Evolutionary conservation across 2,888 invertebrate species (phyloP).

Genomic region (Macrosiphum euphorbiae): DNA sequence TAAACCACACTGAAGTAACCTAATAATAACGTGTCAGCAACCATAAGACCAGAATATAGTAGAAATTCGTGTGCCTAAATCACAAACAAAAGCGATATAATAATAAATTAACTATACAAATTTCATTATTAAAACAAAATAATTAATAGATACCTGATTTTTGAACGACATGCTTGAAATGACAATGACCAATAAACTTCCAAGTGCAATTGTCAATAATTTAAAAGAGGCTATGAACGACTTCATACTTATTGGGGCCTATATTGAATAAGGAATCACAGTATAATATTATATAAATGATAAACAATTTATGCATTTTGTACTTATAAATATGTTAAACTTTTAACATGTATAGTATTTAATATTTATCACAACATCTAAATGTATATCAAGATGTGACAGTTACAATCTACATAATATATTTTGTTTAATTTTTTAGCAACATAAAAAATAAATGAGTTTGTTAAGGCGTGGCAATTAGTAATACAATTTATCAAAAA

Average conservation of each 20-base stretch:
- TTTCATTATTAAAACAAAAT: not conserved
- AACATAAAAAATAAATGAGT: not conserved
- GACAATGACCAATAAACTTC: conserved; percentile 91
- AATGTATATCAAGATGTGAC: not conserved
- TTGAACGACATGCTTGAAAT: conserved; percentile 86
- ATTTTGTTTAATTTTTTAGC: not conserved
- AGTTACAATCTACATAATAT: not conserved
- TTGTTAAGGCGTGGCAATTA: not conserved
- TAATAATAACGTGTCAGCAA: conserved; percentile 85
- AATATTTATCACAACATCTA: not conserved
- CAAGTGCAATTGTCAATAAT: conserved; percentile 92
- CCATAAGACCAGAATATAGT: conserved; percentile 89
- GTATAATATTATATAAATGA: not conserved
- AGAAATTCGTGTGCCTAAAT: conserved; percentile 87
- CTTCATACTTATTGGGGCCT: conserved; percentile 78
- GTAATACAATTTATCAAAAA: not conserved
- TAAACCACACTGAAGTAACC: conserved; percentile 78
- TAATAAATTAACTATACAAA: not conserved
- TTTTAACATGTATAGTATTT: not conserved
- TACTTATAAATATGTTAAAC: not conserved
- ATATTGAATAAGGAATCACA: not conserved
- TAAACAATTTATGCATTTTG: conserved; percentile 71
- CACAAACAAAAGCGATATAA: not conserved
- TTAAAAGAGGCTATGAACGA: conserved; percentile 92
- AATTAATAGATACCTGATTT: conserved; percentile 78